Evolutionary conservation across 2,888 invertebrate genomes (phyloP), one percentile per base, ranked within the genome.

Genomic region (Stegophylla sp.): DNA sequence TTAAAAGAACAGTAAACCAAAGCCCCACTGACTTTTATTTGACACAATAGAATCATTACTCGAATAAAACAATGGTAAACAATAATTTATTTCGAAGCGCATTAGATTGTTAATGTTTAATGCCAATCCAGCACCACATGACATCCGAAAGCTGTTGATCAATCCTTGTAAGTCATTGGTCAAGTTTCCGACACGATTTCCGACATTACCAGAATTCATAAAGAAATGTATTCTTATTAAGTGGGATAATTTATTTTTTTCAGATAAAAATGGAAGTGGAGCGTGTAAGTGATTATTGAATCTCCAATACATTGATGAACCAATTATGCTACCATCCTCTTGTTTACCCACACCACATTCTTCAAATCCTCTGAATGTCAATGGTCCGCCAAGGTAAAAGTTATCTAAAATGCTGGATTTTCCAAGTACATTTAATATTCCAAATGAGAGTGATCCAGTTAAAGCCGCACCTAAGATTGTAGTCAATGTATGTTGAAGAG

Each of bases 21-120:
- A 79, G 34, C 79, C 79, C 79, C 79, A 79, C 4, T 79, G 79
- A 41, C 71, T 69, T 61, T 61, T 79, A 61, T 79, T 79, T 79
- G 48, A 71, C 23, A 73, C 63, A 48, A 73, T 64, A 43, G 77
- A 75, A 48, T 96, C 96, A 17, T 89, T 91, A 82, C 88, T 87
- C 83, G 90, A 88, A 83, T 90, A 90, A 67, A 88, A 87, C 77
- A 94, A 85, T 61, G 98, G 98, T 85, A 94, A 87, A 86, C 94
- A 94, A 88, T 98, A 96, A 89, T 98, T 98, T 76, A 99, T 90
- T 89, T 99, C 98, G 77, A 98, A 89, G 82, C 97, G 90, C n/a
- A 96, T 97, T 83, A 92, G 89, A 84, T 94, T 90, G 84, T 92
- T 96, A 82, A 98, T 88, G 83, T 93, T 91, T 85, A 97, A 89